phyloP scores from a whole-genome alignment of 2,113 vertebrate genomes.

The Leptodactylus fuscus region DNA sequence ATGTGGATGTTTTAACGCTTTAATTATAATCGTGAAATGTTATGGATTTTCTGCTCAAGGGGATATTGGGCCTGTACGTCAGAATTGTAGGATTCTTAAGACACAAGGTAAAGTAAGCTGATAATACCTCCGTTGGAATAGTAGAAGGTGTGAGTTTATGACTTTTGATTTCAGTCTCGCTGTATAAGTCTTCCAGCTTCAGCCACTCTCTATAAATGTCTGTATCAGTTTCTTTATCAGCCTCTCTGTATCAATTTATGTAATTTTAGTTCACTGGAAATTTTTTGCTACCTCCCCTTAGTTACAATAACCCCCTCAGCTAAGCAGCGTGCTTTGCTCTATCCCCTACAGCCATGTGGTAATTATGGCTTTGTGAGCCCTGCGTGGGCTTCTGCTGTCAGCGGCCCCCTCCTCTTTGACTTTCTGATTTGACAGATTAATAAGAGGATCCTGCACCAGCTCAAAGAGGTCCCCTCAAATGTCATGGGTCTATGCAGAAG shows the following conservation, averaged over 20 bases:
- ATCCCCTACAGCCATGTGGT: background rate
- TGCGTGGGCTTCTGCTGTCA: constrained; percentile 38
- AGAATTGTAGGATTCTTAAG: no score
- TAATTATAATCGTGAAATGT: no score
- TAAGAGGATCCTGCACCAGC: constrained; percentile 1
- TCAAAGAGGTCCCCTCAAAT: background rate
- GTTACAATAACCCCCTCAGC: background rate
- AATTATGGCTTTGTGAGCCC: constrained; percentile 39
- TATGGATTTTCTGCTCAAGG: no score
- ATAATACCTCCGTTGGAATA: no score
- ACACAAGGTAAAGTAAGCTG: no score
- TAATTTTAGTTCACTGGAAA: constrained; percentile 7
- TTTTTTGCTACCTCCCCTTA: background rate
- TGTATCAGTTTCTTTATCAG: no score
- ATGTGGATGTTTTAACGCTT: no score
- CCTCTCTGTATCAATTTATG: background rate
- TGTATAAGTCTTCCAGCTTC: background rate
- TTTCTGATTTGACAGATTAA: constrained; percentile 40
- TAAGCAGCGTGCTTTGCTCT: background rate
- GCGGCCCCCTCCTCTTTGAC: background rate
- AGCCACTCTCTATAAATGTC: no score
- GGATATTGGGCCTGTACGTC: no score
- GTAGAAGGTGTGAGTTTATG: no score
- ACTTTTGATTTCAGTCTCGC: no score
- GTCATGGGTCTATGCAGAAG: background rate